Evolutionary conservation across 2,113 vertebrate species (phyloP).

Genomic region (Equus przewalskii): DNA sequence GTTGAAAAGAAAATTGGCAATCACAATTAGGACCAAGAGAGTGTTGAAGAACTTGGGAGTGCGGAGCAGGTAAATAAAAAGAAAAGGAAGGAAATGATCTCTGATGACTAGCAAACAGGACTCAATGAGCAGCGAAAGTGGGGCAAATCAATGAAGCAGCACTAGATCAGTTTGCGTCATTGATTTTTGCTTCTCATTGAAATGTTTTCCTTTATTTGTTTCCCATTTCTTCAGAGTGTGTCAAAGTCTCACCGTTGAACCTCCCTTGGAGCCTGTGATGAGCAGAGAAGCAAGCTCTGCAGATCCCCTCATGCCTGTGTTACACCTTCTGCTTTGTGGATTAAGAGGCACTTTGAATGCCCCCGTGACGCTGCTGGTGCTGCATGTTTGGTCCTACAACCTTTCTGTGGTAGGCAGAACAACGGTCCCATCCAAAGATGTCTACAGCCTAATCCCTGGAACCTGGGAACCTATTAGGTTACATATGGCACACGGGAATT

Average conservation of each 20-base stretch:
- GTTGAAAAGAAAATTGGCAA: slow-evolving; percentile 27
- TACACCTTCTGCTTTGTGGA: accelerated
- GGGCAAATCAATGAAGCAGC: slow-evolving; percentile 56
- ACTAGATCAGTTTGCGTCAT: slow-evolving; percentile 30
- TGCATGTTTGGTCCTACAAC: accelerated
- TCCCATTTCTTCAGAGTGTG: neutral
- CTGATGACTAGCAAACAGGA: slow-evolving; percentile 30
- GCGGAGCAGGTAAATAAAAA: neutral
- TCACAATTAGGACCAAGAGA: neutral
- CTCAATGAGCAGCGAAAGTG: slow-evolving; percentile 8
- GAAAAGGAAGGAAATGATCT: neutral
- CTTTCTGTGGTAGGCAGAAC: neutral
- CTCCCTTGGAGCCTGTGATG: neutral
- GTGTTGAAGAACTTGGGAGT: neutral
- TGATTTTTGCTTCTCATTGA: slow-evolving; percentile 63
- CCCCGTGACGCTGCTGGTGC: accelerated
- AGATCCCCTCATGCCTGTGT: neutral
- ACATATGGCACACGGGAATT: neutral
- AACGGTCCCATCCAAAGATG: neutral
- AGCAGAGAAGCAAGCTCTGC: neutral
- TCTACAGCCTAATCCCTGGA: neutral
- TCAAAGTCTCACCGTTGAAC: neutral
- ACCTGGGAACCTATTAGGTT: neutral
- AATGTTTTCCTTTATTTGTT: slow-evolving; percentile 75
- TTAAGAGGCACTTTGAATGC: neutral